Conservation (phyloP, 2,888 invertebrate species). For the Adela reaumurella region DNA sequence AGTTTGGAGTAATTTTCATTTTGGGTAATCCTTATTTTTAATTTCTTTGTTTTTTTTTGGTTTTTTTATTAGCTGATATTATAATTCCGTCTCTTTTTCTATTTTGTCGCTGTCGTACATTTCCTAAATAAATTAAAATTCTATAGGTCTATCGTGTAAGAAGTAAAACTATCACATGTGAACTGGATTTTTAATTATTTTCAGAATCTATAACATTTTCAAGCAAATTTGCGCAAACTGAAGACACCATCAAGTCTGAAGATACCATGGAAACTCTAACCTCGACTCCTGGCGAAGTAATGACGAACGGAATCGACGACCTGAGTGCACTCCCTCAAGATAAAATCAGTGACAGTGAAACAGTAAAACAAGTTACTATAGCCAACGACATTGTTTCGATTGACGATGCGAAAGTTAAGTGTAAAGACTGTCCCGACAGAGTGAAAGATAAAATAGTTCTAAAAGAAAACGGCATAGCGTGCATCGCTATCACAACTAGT, state of each 20-base stretch:
- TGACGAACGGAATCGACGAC: not conserved
- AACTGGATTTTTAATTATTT: not conserved
- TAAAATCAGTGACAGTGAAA: not conserved
- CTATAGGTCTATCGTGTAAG: too few relatives aligned
- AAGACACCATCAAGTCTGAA: not conserved
- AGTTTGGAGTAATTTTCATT: too few relatives aligned
- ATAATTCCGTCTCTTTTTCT: too few relatives aligned
- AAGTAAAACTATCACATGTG: too few relatives aligned
- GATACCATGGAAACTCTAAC: not conserved
- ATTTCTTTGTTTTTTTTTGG: too few relatives aligned
- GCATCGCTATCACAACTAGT: not conserved
- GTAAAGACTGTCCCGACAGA: not conserved
- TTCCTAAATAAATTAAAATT: too few relatives aligned
- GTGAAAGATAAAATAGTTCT: not conserved
- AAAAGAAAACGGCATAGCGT: not conserved
- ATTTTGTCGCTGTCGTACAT: too few relatives aligned
- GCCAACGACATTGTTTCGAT: not conserved
- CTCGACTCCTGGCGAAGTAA: not conserved
- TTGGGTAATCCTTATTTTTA: too few relatives aligned
- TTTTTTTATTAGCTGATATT: too few relatives aligned
- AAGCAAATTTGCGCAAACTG: not conserved
- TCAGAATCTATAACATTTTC: not conserved
- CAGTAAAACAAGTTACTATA: not conserved
- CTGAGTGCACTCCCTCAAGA: not conserved
- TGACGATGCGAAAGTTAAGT: not conserved